phyloP scores from a whole-genome alignment of 2,888 invertebrate genomes.

The Odontothrips loti region DNA sequence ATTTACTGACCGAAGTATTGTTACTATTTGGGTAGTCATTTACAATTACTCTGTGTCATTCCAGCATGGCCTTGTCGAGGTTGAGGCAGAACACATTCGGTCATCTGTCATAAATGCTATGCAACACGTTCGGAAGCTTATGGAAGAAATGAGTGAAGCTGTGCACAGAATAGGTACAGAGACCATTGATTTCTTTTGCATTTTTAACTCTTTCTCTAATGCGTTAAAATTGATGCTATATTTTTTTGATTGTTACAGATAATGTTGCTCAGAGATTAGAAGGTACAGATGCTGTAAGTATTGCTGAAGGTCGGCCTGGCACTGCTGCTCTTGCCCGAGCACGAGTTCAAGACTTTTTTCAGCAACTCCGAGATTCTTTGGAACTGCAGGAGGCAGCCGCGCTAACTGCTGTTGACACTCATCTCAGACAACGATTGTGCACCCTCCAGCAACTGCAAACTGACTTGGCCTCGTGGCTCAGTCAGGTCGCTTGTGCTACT shows the following conservation, averaged over 20 bases:
- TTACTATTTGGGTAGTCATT: not conserved
- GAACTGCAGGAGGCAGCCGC: constrained; percentile 53
- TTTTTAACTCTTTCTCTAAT: not conserved
- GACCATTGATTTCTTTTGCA: not conserved
- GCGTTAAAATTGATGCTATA: not conserved
- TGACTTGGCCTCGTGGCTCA: constrained; percentile 51
- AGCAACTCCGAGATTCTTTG: constrained; percentile 50
- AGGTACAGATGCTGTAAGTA: constrained; percentile 40
- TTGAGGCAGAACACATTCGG: constrained; percentile 55
- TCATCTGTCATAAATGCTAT: constrained; percentile 50
- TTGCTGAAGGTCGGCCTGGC: constrained; percentile 39
- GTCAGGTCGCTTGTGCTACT: constrained; percentile 44
- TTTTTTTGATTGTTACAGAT: constrained; percentile 31
- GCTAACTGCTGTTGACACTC: constrained; percentile 53
- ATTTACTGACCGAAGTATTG: not conserved
- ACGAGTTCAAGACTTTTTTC: constrained; percentile 52
- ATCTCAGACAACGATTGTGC: constrained; percentile 52
- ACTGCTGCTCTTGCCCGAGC: constrained; percentile 48
- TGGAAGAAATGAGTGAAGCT: constrained; percentile 53
- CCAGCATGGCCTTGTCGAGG: constrained; percentile 53
- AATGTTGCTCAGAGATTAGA: constrained; percentile 43
- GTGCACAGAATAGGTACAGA: constrained; percentile 48
- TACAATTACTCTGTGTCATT: constrained; percentile 35
- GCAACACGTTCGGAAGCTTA: constrained; percentile 52
- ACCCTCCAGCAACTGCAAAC: constrained; percentile 53